Conservation (phyloP, 2,888 invertebrate species). For the Matsumyia berberina region DNA sequence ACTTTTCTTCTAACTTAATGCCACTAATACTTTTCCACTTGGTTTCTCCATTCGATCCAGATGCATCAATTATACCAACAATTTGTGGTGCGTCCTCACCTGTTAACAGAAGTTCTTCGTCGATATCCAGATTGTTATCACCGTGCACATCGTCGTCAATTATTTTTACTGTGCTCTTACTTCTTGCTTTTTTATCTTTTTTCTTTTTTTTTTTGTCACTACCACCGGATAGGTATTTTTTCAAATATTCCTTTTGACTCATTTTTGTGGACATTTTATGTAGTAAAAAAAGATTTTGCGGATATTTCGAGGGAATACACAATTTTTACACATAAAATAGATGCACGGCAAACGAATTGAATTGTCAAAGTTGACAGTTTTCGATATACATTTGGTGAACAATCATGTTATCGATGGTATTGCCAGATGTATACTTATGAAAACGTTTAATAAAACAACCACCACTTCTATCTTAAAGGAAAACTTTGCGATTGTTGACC, state of each 20-base stretch:
- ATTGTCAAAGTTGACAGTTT: slow-evolving; percentile 45
- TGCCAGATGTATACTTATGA: slow-evolving; percentile 15
- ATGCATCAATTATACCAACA: slow-evolving; percentile 93
- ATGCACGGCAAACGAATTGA: neutral
- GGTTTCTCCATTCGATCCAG: slow-evolving; percentile 57
- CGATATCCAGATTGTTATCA: slow-evolving; percentile 83
- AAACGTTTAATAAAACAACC: no score
- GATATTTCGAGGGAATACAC: slow-evolving; percentile 35
- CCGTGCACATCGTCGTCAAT: slow-evolving; percentile 92
- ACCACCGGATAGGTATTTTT: slow-evolving; percentile 89
- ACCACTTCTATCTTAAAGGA: no score
- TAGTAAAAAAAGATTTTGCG: neutral
- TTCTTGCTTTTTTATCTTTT: slow-evolving; percentile 87
- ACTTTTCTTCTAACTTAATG: slow-evolving; percentile 69
- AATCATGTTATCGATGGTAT: slow-evolving; percentile 11
- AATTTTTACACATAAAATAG: slow-evolving; percentile 47
- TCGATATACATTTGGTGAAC: neutral
- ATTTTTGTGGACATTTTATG: slow-evolving; percentile 83
- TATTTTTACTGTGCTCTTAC: slow-evolving; percentile 87
- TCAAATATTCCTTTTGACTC: slow-evolving; percentile 91
- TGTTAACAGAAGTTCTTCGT: slow-evolving; percentile 88
- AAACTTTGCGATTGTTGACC: no score
- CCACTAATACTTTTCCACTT: slow-evolving; percentile 83
- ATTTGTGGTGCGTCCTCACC: slow-evolving; percentile 96
- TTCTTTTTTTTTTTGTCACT: slow-evolving; percentile 87